phyloP scores from a whole-genome alignment of 2,113 vertebrate species.

The Pomatorhinus ruficollis region DNA sequence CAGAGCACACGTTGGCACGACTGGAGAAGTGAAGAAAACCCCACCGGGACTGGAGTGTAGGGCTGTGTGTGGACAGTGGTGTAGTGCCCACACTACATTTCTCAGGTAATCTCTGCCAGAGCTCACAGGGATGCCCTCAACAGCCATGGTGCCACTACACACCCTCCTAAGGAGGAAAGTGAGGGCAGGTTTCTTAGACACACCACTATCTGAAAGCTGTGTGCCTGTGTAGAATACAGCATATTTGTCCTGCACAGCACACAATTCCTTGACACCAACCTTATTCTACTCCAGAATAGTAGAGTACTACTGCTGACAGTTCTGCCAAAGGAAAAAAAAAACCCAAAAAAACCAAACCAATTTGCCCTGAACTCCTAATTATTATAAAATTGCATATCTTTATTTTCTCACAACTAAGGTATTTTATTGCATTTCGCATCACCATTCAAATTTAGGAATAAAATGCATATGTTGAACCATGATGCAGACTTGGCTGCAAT shows the following conservation, averaged over 20 bases:
- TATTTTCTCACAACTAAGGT: constrained; percentile 32
- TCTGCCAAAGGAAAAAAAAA: not conserved
- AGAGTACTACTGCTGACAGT: not conserved
- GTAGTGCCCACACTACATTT: fast-evolving
- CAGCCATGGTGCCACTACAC: not conserved
- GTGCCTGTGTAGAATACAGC: not conserved
- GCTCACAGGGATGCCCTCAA: not conserved
- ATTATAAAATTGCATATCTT: constrained; percentile 12
- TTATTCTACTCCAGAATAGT: not conserved
- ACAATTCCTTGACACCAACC: not conserved
- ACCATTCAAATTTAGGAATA: constrained; percentile 25
- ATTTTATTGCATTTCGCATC: not conserved
- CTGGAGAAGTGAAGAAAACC: not conserved
- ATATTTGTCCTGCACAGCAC: not conserved
- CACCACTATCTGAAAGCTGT: not conserved
- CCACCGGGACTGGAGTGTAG: not conserved
- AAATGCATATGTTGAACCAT: not conserved
- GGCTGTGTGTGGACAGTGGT: not conserved
- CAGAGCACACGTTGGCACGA: fast-evolving
- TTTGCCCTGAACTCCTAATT: constrained; percentile 39
- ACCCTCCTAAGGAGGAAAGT: not conserved
- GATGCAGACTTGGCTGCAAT: not conserved
- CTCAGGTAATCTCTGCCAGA: not conserved
- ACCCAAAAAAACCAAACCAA: not conserved
- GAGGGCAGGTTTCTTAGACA: not conserved